These are phyloP conservation scores for Alcis repandata DNA, from an alignment of 2,888 invertebrate genomes.

Conservation along the genomic window DNA sequence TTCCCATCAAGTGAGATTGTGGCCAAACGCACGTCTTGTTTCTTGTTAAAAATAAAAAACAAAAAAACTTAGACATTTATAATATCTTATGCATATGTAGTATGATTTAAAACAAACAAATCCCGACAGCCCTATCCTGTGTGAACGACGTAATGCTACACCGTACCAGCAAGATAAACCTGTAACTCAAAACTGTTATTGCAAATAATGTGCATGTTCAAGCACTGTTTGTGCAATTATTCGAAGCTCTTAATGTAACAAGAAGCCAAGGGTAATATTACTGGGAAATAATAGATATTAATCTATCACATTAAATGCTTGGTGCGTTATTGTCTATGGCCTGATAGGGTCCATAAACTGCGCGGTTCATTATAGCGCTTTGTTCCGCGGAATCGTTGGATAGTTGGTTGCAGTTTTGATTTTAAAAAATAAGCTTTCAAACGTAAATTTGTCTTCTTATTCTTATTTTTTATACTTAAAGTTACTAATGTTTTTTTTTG, in stretches of 20 bases:
- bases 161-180: constrained; percentile 57
- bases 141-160: constrained; percentile 60
- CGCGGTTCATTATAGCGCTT: constrained; percentile 1
- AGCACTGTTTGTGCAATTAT: constrained; percentile 47
- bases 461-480: too few relatives aligned
- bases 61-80: too few relatives aligned
- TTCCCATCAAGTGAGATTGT: too few relatives aligned
- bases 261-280: constrained; percentile 32
- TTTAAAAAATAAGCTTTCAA: neutral
- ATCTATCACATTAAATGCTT: constrained; percentile 20
- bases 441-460: too few relatives aligned
- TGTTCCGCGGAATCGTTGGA: neutral
- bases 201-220: constrained; percentile 59
- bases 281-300: constrained; percentile 34
- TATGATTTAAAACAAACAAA: neutral
- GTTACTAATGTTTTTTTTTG: too few relatives aligned
- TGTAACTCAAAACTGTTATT: constrained; percentile 56
- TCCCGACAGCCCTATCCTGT: constrained; percentile 52
- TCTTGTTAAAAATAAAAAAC: too few relatives aligned
- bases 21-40: too few relatives aligned
- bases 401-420: neutral
- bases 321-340: constrained; percentile 6
- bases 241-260: constrained; percentile 37
- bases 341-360: neutral
- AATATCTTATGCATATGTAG: too few relatives aligned